Base-by-base conservation (phyloP, 2,797 vertebrate species). In the Nasua narica region DNA sequence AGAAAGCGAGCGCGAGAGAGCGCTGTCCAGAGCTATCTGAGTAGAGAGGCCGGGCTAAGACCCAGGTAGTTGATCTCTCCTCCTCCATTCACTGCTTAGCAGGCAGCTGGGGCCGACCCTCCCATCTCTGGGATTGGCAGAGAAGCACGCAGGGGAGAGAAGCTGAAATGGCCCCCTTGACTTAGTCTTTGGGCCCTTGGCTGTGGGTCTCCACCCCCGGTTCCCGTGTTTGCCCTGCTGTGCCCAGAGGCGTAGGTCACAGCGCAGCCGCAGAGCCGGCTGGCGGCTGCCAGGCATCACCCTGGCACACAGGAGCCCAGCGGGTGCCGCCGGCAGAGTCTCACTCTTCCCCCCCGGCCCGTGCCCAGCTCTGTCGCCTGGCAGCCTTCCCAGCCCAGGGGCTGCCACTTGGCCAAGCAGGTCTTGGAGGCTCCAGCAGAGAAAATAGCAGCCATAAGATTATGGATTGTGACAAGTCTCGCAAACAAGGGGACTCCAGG, bases 381-480 rank as follows among this genome's bases (percentile, higher is more conserved):
- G 96, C 91, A 95, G 86, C 78, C 82, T 97, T 97, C 93, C 86
- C 94, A 88, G 88, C 83, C 77, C 48, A 86, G 35, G 23, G 72
- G 60, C 77, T 92, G 85, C 94, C 84, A 87, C 78, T 91, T 95
- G 90, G 95, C 87, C 82, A 76, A 79, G 81, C 54, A 82, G 81
- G 79, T 96, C 84, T 76, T 77, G 43, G 90, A 81, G 77, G 43
- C 81, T 81, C 62, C 84, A 56, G 72, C 70, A 50, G 82, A 94
- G 88, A 91, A 77, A 90, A 84, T 7, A 95, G 92, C 85, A 58
- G 79, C 94, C 92, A 15, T 89, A 94, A 91, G 86, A 94, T 90
- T 67, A 46, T 72, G 62, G 58, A 77, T 70, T 81, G 70, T 95
- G 93, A 90, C 92, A 90, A 65, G 62, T 62, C 48, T 50, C 14